A percentile compares a stretch with the other conserved stretches of the same genome.
Conservation (phyloP, 2,797 vertebrate genomes). For the Xenops minutus region DNA sequence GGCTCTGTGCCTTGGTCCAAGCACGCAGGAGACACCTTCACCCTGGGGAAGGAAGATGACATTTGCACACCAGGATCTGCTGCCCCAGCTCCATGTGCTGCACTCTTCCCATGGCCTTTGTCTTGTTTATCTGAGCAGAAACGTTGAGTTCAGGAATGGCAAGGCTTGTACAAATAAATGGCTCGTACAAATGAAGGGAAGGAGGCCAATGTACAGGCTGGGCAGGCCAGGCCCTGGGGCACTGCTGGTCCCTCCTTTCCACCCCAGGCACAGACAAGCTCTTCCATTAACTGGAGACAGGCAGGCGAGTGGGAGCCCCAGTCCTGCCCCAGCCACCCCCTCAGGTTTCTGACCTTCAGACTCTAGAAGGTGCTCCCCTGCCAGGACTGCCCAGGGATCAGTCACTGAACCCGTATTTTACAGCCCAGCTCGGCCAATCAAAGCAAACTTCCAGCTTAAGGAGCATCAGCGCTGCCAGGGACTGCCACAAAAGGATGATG, state of each 20-base stretch:
- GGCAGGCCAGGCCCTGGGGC: neutral
- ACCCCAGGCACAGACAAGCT: fast-evolving
- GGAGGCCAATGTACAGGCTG: neutral
- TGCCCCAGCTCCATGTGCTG: neutral
- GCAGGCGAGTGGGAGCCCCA: neutral
- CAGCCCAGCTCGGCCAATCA: neutral
- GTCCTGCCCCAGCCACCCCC: neutral
- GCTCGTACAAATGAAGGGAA: neutral
- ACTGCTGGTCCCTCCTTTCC: neutral
- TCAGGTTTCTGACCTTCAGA: neutral
- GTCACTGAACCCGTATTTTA: neutral
- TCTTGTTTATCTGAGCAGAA: neutral
- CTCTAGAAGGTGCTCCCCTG: neutral
- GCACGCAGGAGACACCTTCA: neutral
- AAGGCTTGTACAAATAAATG: neutral
- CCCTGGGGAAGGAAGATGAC: neutral
- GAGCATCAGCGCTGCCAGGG: neutral
- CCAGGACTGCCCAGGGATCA: neutral
- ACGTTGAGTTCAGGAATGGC: neutral
- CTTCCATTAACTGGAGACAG: neutral
- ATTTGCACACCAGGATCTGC: neutral
- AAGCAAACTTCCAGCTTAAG: neutral
- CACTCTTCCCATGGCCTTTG: neutral
- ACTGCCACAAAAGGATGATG: neutral
- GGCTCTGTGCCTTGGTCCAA: fast-evolving